phyloP scores from a whole-genome alignment of 2,888 invertebrate genomes.

The Tupiocoris notatus region DNA sequence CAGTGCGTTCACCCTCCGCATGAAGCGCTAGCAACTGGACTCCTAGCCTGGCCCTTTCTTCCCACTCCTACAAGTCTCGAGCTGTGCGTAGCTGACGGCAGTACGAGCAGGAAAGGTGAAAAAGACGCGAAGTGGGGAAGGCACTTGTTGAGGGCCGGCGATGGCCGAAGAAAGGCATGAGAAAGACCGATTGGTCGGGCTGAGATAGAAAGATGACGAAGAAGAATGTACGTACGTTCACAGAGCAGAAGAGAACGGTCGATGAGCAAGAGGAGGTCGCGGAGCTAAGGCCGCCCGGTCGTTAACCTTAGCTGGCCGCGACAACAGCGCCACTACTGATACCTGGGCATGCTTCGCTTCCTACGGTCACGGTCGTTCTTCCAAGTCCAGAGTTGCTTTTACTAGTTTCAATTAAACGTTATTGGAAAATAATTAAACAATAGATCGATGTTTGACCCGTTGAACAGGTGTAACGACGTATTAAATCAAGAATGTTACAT shows the following conservation, averaged over 20 bases:
- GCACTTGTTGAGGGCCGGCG: not conserved
- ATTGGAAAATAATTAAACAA: too few relatives aligned
- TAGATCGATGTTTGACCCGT: too few relatives aligned
- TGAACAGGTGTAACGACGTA: too few relatives aligned
- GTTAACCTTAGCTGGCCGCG: not conserved
- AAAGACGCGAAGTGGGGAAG: not conserved
- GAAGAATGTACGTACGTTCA: too few relatives aligned
- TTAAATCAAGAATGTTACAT: too few relatives aligned
- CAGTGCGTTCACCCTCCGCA: not conserved
- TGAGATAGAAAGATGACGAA: not conserved
- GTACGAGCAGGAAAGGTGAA: not conserved
- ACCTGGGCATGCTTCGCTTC: not conserved
- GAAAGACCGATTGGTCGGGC: not conserved
- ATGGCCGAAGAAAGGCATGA: not conserved
- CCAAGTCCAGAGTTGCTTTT: too few relatives aligned
- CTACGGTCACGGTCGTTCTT: conserved; percentile 29
- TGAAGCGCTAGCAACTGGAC: conserved; percentile 8
- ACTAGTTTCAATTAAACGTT: too few relatives aligned
- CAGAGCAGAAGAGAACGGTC: not conserved
- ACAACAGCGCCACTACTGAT: not conserved
- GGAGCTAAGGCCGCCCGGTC: conserved; percentile 29
- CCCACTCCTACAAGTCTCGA: not conserved
- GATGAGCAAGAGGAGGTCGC: not conserved
- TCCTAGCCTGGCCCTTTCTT: not conserved
- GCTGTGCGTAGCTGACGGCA: too few relatives aligned